phyloP scores from a whole-genome alignment of 2,113 vertebrate species.

The Alectura lathami region DNA sequence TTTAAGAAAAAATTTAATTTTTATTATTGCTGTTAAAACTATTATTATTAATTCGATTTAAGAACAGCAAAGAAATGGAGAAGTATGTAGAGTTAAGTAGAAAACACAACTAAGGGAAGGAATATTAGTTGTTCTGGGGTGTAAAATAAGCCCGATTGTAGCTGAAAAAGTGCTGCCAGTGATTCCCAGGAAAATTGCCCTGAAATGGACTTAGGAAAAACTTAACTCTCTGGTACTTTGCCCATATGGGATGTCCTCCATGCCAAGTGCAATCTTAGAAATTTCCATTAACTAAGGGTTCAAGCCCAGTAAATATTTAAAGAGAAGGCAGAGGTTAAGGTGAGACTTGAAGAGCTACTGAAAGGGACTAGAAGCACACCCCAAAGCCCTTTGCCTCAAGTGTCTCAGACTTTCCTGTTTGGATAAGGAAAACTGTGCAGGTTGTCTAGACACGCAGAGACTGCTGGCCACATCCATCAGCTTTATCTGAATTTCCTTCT shows the following conservation, averaged over 20 bases:
- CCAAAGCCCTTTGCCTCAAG: not conserved
- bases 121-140: not conserved
- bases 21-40: not conserved
- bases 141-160: not conserved
- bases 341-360: slow-evolving; percentile 45
- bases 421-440: slow-evolving; percentile 20
- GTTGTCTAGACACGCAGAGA: slow-evolving; percentile 23
- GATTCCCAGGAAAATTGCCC: not conserved
- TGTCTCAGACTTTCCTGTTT: slow-evolving; percentile 10
- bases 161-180: not conserved
- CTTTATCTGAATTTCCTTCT: not conserved
- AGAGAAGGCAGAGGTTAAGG: not conserved
- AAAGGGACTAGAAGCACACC: not conserved
- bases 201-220: not conserved
- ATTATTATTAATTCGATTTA: not conserved
- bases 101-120: not conserved
- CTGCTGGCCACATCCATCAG: not conserved
- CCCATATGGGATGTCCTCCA: not conserved
- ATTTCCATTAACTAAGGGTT: not conserved
- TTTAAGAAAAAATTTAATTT: slow-evolving; percentile 38
- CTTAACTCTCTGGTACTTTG: not conserved
- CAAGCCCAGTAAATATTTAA: not conserved
- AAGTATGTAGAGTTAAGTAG: not conserved
- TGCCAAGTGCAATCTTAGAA: not conserved
- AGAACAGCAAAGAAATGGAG: not conserved